Evolutionary conservation across 2,888 invertebrate species (phyloP).

Genomic region (Agrochola macilenta): DNA sequence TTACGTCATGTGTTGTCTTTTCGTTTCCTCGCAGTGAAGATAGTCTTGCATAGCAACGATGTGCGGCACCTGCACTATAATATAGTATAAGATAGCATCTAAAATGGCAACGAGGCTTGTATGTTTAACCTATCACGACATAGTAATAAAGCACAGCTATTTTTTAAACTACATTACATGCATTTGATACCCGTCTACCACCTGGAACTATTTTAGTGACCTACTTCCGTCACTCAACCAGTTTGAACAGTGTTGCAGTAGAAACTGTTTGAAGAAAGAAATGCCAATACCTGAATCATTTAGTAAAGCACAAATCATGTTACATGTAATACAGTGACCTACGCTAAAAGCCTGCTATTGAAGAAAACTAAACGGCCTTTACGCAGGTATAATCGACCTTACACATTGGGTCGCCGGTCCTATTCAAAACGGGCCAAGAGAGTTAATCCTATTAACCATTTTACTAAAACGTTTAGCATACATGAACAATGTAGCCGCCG

Average conservation of each 20-base stretch:
- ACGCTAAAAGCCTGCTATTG: conserved; percentile 14
- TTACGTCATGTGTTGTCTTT: conserved; percentile 22
- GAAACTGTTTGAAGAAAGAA: conserved; percentile 1
- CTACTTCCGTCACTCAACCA: conserved; percentile 21
- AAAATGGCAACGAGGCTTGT: conserved; percentile 32
- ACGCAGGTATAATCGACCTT: conserved; percentile 14
- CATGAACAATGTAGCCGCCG: conserved; percentile 41
- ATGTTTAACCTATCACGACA: conserved; percentile 45
- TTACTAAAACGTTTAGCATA: conserved; percentile 54
- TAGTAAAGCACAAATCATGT: conserved; percentile 16
- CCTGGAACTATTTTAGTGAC: conserved; percentile 23
- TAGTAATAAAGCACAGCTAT: conserved; percentile 23
- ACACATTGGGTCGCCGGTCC: conserved; percentile 9
- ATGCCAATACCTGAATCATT: neutral
- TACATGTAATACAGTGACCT: conserved; percentile 8
- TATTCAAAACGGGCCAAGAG: conserved; percentile 29
- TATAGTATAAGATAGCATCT: conserved; percentile 45
- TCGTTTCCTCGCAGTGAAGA: conserved; percentile 19
- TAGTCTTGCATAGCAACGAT: conserved; percentile 15
- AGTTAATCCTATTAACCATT: conserved; percentile 45
- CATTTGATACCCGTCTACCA: conserved; percentile 15
- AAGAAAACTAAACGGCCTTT: conserved; percentile 43
- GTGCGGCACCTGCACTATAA: conserved; percentile 38
- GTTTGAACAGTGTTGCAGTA: neutral
- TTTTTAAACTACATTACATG: conserved; percentile 37